phyloP scores from a whole-genome alignment of 2,113 vertebrate genomes.

The Xiphophorus couchianus region DNA sequence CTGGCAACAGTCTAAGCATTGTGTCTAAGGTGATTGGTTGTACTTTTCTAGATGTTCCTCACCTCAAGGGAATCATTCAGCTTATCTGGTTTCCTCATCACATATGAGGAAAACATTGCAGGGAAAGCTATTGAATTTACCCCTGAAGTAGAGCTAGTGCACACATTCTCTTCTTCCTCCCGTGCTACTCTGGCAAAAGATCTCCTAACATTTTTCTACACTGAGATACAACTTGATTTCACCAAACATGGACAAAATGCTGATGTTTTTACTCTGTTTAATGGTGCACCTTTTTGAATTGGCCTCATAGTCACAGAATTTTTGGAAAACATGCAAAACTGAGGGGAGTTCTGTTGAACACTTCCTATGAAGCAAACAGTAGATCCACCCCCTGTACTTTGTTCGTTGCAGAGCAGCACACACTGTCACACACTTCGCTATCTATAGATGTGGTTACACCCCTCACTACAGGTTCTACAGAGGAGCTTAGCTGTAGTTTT shows the following conservation, averaged over 20 bases:
- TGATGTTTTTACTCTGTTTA: not conserved
- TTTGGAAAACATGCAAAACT: slow-evolving; percentile 40
- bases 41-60: slow-evolving; percentile 33
- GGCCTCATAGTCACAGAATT: slow-evolving; percentile 2
- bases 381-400: slow-evolving; percentile 72
- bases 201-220: slow-evolving; percentile 26
- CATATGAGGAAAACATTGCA: slow-evolving; percentile 25
- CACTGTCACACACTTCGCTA: slow-evolving; percentile 59
- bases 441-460: slow-evolving; percentile 84
- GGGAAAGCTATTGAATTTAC: slow-evolving; percentile 27
- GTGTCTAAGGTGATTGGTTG: slow-evolving; percentile 17
- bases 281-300: not conserved
- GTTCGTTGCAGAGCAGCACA: slow-evolving; percentile 79
- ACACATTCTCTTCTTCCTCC: slow-evolving; percentile 26
- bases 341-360: slow-evolving; percentile 36
- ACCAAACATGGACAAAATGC: not conserved
- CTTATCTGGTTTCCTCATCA: slow-evolving; percentile 70
- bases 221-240: slow-evolving; percentile 13
- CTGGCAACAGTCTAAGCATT: not conserved
- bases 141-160: slow-evolving; percentile 41
- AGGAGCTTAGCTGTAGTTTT: slow-evolving; percentile 73
- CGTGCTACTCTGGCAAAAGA: slow-evolving; percentile 20
- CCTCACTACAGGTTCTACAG: slow-evolving; percentile 72
- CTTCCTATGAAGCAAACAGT: slow-evolving; percentile 57
- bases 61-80: slow-evolving; percentile 45